Percentiles rank a stretch among this genome's conserved stretches.
phyloP scores from a whole-genome alignment of 2,888 invertebrate genomes.

The Dioctria linearis region DNA sequence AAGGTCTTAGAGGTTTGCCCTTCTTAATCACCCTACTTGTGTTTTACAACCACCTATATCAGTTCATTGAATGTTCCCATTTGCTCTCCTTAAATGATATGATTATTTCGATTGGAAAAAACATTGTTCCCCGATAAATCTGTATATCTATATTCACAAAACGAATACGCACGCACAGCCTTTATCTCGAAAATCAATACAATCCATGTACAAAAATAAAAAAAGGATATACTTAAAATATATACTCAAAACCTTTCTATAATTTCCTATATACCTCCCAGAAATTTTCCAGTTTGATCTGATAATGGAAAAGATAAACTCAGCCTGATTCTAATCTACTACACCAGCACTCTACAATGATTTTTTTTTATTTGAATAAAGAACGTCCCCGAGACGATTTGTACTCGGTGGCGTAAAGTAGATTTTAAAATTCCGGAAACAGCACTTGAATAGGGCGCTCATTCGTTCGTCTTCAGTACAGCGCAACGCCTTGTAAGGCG shows the following conservation, averaged over 20 bases:
- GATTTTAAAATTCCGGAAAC: slow-evolving; percentile 44
- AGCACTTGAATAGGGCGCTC: slow-evolving; percentile 30
- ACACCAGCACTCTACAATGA: not conserved
- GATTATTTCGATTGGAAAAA: no score
- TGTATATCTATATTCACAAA: no score
- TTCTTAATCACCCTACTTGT: no score
- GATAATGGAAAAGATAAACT: slow-evolving; percentile 41
- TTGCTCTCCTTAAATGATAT: no score
- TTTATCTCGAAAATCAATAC: slow-evolving; percentile 7
- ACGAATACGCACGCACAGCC: no score
- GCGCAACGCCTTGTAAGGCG: no score
- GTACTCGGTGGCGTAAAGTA: slow-evolving; percentile 28
- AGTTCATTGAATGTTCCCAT: no score
- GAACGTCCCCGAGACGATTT: slow-evolving; percentile 14
- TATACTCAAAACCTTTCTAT: slow-evolving; percentile 17
- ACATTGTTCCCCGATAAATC: no score
- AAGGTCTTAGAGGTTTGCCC: no score
- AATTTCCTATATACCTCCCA: slow-evolving; percentile 7
- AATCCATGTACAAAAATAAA: not conserved
- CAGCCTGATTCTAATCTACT: not conserved
- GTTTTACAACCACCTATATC: no score
- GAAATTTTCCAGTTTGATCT: slow-evolving; percentile 31
- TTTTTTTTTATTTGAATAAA: slow-evolving; percentile 20
- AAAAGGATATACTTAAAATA: no score
- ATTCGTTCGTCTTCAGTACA: not conserved